These are phyloP conservation scores for Physocephala rufipes DNA, from an alignment of 2,888 invertebrate species.

Conservation along the genomic window DNA sequence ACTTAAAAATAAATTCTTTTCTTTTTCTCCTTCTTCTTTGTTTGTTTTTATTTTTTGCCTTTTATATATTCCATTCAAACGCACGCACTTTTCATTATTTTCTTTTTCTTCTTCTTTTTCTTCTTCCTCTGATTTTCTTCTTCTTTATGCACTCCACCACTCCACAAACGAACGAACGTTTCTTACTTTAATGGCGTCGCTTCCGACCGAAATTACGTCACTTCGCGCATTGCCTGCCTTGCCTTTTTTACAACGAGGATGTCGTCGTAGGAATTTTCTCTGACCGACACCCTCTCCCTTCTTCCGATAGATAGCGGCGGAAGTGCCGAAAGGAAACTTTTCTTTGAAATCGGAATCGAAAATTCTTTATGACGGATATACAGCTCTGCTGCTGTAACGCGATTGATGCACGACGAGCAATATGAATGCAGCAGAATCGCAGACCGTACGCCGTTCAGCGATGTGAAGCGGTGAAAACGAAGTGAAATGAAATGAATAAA, in stretches of 20 bases:
- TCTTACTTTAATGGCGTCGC: conserved; percentile 25
- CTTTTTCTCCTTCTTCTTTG: too few species aligned
- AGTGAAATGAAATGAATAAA: conserved; percentile 32
- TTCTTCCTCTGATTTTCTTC: not conserved
- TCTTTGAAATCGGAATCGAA: not conserved
- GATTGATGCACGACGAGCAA: conserved; percentile 21
- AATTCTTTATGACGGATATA: not conserved
- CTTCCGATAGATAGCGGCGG: not conserved
- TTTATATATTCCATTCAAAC: not conserved
- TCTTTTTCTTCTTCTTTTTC: not conserved
- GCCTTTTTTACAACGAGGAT: conserved; percentile 1
- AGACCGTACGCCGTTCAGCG: not conserved
- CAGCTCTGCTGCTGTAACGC: conserved; percentile 1
- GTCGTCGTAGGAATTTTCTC: conserved; percentile 11
- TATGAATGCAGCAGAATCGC: conserved; percentile 25
- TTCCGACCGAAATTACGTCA: conserved; percentile 49
- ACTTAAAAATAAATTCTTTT: not conserved
- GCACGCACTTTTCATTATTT: conserved; percentile 9
- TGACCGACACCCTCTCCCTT: not conserved
- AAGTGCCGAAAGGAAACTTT: not conserved
- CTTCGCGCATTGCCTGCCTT: conserved; percentile 38
- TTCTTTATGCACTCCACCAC: not conserved
- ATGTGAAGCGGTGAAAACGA: conserved; percentile 21
- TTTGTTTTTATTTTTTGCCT: not conserved
- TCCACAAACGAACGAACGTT: not conserved